These are phyloP conservation scores for Sebastes minor DNA, from an alignment of 2,797 vertebrate genomes.

Conservation along the genomic window DNA sequence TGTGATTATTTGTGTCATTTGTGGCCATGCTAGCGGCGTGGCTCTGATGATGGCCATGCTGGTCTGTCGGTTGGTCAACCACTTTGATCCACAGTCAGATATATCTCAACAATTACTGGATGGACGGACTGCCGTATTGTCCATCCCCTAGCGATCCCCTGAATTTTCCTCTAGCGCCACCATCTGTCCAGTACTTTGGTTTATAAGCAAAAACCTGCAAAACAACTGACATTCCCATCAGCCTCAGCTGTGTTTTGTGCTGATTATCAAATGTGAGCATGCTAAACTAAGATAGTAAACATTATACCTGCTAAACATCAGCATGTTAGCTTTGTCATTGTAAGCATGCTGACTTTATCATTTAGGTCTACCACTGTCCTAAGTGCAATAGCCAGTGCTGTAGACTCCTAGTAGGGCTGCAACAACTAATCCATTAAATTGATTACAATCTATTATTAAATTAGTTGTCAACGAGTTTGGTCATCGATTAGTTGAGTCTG, in stretches of 20 bases:
- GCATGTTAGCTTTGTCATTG: not conserved
- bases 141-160: not conserved
- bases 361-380: not conserved
- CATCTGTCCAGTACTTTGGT: not conserved
- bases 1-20: slow-evolving; percentile 2
- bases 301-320: not conserved
- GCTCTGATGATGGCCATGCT: not conserved
- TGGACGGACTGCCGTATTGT: not conserved
- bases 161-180: not conserved
- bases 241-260: not conserved
- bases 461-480: not conserved
- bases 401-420: too few relatives aligned
- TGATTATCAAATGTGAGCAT: not conserved
- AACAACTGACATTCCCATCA: not conserved
- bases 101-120: not conserved
- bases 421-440: too few relatives aligned
- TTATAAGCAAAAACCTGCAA: not conserved
- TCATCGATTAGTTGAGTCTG: not conserved
- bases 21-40: not conserved
- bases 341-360: not conserved
- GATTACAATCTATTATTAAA: too few relatives aligned
- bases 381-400: not conserved
- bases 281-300: not conserved
- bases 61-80: not conserved
- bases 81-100: not conserved